These are phyloP conservation scores for Nycteola revayana DNA, from an alignment of 2,888 invertebrate species.

Conservation along the genomic window DNA sequence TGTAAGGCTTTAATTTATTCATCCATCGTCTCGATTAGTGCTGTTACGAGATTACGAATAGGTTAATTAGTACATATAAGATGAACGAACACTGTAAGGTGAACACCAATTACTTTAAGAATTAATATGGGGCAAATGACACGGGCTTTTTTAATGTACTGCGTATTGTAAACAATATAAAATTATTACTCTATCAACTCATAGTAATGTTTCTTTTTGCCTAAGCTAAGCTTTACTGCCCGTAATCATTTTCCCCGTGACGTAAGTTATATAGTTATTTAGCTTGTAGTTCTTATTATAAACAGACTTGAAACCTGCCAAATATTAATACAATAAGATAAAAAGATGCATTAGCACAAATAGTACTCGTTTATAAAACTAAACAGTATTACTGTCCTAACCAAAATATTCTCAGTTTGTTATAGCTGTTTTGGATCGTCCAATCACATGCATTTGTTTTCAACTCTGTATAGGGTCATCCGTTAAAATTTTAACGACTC, in stretches of 20 bases:
- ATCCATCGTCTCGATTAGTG: slow-evolving; percentile 19
- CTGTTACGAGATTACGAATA: slow-evolving; percentile 25
- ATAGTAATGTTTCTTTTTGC: too few relatives aligned
- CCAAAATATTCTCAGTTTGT: too few relatives aligned
- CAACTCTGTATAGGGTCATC: too few relatives aligned
- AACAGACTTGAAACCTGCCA: slow-evolving; percentile 64
- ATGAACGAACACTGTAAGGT: slow-evolving; percentile 44
- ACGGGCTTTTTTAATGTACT: not conserved
- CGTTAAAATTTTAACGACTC: too few relatives aligned
- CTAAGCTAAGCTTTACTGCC: slow-evolving; percentile 2
- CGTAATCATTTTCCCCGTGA: slow-evolving; percentile 17
- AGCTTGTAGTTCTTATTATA: slow-evolving; percentile 29
- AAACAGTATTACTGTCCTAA: too few relatives aligned
- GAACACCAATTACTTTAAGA: slow-evolving; percentile 59
- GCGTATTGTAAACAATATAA: too few relatives aligned
- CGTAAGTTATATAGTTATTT: slow-evolving; percentile 22
- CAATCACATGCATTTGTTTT: too few relatives aligned
- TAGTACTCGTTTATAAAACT: slow-evolving; percentile 20
- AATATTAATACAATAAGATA: slow-evolving; percentile 61
- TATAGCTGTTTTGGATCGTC: too few relatives aligned
- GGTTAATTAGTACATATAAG: slow-evolving; percentile 14
- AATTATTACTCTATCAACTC: too few relatives aligned
- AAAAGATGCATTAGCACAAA: slow-evolving; percentile 41
- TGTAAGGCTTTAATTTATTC: slow-evolving; percentile 35
- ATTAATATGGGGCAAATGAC: slow-evolving; percentile 13